Base-by-base conservation (phyloP, 2,888 invertebrate genomes). In the Lacanobia oleracea region DNA sequence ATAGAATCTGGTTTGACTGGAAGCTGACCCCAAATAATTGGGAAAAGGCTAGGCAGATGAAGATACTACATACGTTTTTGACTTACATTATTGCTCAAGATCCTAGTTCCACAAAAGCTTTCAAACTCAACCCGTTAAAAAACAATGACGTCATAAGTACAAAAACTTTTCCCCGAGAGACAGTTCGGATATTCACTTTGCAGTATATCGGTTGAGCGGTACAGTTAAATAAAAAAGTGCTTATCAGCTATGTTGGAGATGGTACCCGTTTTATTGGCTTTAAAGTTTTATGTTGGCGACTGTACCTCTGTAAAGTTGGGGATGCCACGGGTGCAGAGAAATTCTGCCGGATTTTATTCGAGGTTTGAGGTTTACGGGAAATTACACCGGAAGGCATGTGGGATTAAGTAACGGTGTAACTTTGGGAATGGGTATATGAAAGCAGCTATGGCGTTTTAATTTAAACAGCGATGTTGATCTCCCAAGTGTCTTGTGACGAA, bases 221-320 rank as follows among this genome's bases (percentile, higher is more conserved):
- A 89, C 91, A 91, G 90, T 91, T 88, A 90, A 93, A 92, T 93
- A 94, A 94, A 95, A 94, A 94, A 91, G 91, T 90, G 92, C 94
- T 94, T 94, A 94, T 94, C 94, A 93, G 92, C 91, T 91, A 91
- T 93, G 93, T 90, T 89, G 87, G 90, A 88, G 90, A 91, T 90
- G 91, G 90, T 89, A 89, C 87, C 86, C 73, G 85, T 92, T 94
- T 94, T 93, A 95, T 92, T 91, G 92, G 91, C 93, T 94, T 94
- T 95, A 93, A 94, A 94, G 89, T 94, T 95, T 94, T 94, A 94
- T 91, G 92, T 84, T 88, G 84, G 75, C 86, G 88, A 91, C 85
- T 92, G 91, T 91, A 88, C 87, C 57, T 66, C 67, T 86, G 69
- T 77, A 77, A 88, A 76, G 91, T 45, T 86, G 82, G 53, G 64